phyloP scores from a whole-genome alignment of 2,113 vertebrate species.

The Columbina picui region DNA sequence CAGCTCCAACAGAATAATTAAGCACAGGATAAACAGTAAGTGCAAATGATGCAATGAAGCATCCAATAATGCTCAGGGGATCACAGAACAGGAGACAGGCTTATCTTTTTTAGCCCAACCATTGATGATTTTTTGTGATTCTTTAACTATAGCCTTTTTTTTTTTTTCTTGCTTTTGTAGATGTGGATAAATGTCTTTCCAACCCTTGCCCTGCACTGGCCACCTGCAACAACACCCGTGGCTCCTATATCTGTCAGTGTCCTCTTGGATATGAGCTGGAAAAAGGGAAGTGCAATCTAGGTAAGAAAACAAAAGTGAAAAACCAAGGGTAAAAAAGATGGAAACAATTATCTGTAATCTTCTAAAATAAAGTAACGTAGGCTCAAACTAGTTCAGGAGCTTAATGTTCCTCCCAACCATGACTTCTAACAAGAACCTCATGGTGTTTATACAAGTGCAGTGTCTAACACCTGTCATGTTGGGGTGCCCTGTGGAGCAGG shows the following conservation, averaged over 20 bases:
- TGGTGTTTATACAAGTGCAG: not conserved
- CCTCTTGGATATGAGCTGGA: conserved; percentile 88
- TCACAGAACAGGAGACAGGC: not conserved
- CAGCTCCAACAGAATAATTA: not conserved
- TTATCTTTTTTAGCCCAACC: not conserved
- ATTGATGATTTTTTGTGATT: not conserved
- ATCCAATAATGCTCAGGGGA: not conserved
- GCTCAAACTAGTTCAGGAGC: not conserved
- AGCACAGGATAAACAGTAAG: not conserved
- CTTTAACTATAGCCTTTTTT: not conserved
- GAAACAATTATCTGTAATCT: conserved; percentile 24
- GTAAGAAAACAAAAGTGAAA: conserved; percentile 74
- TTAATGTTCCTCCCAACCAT: not conserved
- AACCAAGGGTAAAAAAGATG: not conserved
- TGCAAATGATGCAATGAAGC: not conserved
- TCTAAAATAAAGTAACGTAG: conserved; percentile 21
- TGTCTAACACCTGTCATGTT: not conserved
- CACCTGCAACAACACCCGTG: conserved; percentile 84
- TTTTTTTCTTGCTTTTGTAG: conserved; percentile 66
- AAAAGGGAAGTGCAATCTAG: conserved; percentile 88
- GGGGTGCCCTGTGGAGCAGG: not conserved
- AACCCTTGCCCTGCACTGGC: conserved; percentile 85
- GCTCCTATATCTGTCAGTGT: conserved; percentile 90
- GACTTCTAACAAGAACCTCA: not conserved
- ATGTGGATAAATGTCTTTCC: conserved; percentile 87